phyloP scores from a whole-genome alignment of 2,113 vertebrate genomes.

The Ammodramus savannarum region DNA sequence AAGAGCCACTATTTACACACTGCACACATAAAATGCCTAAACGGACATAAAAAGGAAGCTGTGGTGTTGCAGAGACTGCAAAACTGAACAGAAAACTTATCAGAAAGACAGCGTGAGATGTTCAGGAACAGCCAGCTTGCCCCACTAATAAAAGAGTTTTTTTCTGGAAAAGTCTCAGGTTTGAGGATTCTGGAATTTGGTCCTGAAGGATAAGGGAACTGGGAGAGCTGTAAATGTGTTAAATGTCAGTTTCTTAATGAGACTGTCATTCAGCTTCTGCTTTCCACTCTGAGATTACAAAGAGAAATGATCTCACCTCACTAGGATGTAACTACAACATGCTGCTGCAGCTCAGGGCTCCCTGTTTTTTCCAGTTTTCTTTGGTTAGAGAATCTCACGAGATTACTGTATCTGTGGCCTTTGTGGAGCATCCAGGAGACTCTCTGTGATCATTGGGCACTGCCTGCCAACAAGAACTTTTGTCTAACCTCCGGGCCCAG shows the following conservation, averaged over 20 bases:
- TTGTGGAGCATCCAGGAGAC: neutral
- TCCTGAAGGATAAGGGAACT: neutral
- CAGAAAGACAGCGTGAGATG: neutral
- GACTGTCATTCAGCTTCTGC: neutral
- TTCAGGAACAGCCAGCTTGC: neutral
- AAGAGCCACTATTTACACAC: neutral
- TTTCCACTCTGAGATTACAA: slow-evolving; percentile 4
- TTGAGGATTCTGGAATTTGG: neutral
- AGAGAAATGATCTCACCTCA: slow-evolving; percentile 32
- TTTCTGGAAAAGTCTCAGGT: neutral
- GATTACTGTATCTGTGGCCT: neutral
- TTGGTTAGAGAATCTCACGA: neutral
- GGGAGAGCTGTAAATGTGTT: neutral
- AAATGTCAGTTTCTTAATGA: neutral
- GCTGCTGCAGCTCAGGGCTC: slow-evolving; percentile 27
- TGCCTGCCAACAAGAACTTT: neutral
- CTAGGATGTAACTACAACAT: neutral
- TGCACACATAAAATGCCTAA: neutral
- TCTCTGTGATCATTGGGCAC: neutral
- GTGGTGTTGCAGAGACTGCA: neutral
- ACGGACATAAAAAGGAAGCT: neutral
- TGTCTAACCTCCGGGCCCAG: neutral
- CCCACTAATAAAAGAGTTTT: neutral
- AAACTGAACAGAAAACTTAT: neutral
- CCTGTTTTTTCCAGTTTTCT: neutral